Evolutionary conservation across 2,113 vertebrate genomes (phyloP).

Genomic region (Anhinga rufa): DNA sequence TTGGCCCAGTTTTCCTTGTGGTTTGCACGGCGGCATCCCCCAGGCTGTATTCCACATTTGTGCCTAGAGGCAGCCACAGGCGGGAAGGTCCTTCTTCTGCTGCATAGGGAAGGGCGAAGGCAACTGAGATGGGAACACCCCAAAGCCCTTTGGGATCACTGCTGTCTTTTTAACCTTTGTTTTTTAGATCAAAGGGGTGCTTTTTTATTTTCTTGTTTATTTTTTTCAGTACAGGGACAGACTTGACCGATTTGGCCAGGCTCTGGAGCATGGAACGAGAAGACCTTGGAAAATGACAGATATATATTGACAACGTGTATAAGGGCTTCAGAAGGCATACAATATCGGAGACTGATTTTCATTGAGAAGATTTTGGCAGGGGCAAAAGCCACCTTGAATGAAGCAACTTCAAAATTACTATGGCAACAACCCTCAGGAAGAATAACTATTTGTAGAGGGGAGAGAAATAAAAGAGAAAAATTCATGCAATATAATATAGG

Average conservation of each 20-base stretch:
- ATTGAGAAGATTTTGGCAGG: background rate
- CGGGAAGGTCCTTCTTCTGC: rapidly evolving
- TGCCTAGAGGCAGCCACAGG: too few species aligned
- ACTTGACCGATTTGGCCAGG: background rate
- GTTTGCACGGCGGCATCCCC: rapidly evolving
- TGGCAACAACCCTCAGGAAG: background rate
- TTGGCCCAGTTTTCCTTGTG: background rate
- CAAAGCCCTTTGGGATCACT: background rate
- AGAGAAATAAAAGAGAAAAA: background rate
- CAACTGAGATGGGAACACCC: background rate
- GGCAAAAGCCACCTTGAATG: background rate
- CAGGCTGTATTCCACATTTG: background rate
- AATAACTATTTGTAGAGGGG: background rate
- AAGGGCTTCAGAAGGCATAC: background rate
- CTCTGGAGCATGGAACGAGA: background rate
- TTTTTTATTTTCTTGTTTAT: background rate
- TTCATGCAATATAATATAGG: background rate
- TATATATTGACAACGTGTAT: background rate
- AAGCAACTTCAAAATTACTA: background rate
- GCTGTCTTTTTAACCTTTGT: background rate
- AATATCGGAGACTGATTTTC: background rate
- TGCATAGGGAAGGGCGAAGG: rapidly evolving
- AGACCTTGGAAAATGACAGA: background rate
- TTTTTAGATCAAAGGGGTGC: background rate
- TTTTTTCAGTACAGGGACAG: background rate